Conservation (phyloP, 2,888 invertebrate genomes). For the Agrilus biguttatus region DNA sequence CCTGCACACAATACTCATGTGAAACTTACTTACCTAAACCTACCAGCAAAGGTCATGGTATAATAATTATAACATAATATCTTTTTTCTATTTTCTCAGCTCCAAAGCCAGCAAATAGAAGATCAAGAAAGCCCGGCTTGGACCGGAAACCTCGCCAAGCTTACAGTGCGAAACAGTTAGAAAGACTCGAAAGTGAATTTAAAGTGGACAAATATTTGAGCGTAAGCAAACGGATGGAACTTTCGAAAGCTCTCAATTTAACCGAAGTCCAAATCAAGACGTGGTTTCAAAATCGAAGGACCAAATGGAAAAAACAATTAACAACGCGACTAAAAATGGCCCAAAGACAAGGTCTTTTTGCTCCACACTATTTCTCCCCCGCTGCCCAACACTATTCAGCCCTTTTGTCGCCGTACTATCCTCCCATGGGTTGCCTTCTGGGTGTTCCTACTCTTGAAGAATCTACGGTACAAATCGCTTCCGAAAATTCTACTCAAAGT, state of each 20-base stretch:
- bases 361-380: constrained; percentile 52
- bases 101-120: constrained; percentile 63
- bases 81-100: constrained; percentile 36
- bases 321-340: constrained; percentile 81
- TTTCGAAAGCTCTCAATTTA: constrained; percentile 74
- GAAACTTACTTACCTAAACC: no score
- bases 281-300: constrained; percentile 91
- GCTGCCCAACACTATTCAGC: constrained; percentile 44
- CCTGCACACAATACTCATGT: no score
- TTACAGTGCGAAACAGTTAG: constrained; percentile 88
- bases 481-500: constrained; percentile 14
- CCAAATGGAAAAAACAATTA: constrained; percentile 95
- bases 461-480: constrained; percentile 14
- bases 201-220: constrained; percentile 92
- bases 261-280: constrained; percentile 96
- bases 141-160: constrained; percentile 94
- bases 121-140: constrained; percentile 73
- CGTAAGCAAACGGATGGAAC: constrained; percentile 87
- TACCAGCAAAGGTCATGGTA: no score
- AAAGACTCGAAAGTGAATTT: constrained; percentile 84
- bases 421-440: constrained; percentile 47
- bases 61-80: no score
- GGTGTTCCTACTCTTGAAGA: constrained; percentile 36
- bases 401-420: constrained; percentile 45
- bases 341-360: constrained; percentile 68